These are phyloP conservation scores for Pyrocoelia pectoralis DNA, from an alignment of 2,888 invertebrate genomes.

Conservation along the genomic window DNA sequence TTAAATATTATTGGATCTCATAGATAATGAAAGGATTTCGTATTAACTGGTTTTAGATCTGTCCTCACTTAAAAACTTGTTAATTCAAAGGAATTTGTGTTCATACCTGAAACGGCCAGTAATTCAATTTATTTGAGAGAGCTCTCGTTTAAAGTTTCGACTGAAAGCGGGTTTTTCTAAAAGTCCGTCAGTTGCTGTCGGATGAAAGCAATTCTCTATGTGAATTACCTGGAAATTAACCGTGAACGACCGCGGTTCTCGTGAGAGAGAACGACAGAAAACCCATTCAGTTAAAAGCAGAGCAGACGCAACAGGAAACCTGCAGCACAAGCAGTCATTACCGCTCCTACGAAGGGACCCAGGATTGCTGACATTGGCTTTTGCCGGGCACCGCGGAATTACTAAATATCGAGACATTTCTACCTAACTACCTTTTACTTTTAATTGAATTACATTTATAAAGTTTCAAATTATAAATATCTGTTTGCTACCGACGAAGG, in stretches of 20 bases:
- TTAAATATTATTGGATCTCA: too few relatives aligned
- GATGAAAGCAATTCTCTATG: slow-evolving; percentile 52
- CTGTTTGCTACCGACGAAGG: slow-evolving; percentile 11
- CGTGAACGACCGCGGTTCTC: slow-evolving; percentile 48
- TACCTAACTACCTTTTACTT: slow-evolving; percentile 40
- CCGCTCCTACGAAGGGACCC: slow-evolving; percentile 42
- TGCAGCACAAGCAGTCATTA: slow-evolving; percentile 56
- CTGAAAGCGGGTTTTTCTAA: slow-evolving; percentile 45
- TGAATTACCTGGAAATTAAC: slow-evolving; percentile 58
- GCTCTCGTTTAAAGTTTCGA: slow-evolving; percentile 42
- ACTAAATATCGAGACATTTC: slow-evolving; percentile 52
- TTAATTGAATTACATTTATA: slow-evolving; percentile 36
- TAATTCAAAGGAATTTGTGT: slow-evolving; percentile 33
- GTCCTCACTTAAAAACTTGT: slow-evolving; percentile 21
- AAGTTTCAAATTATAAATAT: slow-evolving; percentile 36
- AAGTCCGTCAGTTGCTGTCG: slow-evolving; percentile 40
- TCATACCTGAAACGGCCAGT: slow-evolving; percentile 39
- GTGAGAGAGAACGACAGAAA: slow-evolving; percentile 43
- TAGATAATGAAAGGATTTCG: slow-evolving; percentile 28
- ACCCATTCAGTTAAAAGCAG: slow-evolving; percentile 42
- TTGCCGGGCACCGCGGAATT: slow-evolving; percentile 49
- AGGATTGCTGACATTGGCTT: slow-evolving; percentile 48
- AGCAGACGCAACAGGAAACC: slow-evolving; percentile 50
- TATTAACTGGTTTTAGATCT: slow-evolving; percentile 33
- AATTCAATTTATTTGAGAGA: slow-evolving; percentile 42